phyloP scores from a whole-genome alignment of 2,113 vertebrate species.

The Pterophyllum scalare region DNA sequence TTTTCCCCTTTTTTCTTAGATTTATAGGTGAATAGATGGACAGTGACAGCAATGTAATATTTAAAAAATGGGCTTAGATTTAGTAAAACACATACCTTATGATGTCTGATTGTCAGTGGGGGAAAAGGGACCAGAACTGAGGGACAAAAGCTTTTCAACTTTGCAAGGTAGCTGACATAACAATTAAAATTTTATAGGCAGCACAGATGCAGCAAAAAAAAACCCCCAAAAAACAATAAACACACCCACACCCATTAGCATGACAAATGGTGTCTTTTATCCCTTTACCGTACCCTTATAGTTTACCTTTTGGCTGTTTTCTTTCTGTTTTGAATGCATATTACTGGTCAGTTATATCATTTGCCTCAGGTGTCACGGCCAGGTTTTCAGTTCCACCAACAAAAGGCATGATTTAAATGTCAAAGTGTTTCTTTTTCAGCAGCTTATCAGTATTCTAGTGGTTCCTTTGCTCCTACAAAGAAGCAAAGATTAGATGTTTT shows the following conservation, averaged over 20 bases:
- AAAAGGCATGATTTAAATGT: conserved; percentile 52
- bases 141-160: background rate
- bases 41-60: background rate
- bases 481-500: conserved; percentile 2
- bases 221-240: background rate
- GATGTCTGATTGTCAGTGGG: background rate
- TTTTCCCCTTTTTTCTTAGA: too few species aligned
- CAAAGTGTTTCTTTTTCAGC: conserved; percentile 25
- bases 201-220: conserved; percentile 5
- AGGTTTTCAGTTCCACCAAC: conserved; percentile 31
- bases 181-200: background rate
- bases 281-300: conserved; percentile 20
- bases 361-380: conserved; percentile 32
- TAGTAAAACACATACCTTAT: background rate
- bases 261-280: conserved; percentile 26
- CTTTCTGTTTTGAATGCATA: conserved; percentile 38
- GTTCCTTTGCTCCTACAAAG: background rate
- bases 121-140: background rate
- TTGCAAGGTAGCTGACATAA: background rate
- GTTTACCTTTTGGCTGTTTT: conserved; percentile 26
- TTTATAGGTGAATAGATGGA: background rate
- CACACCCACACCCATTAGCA: conserved; percentile 8
- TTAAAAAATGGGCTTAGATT: background rate
- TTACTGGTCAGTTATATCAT: conserved; percentile 36
- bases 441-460: background rate